Percentiles rank a stretch among this genome's conserved stretches.
phyloP scores from a whole-genome alignment of 2,113 vertebrate genomes.

The Periophthalmus modestus region DNA sequence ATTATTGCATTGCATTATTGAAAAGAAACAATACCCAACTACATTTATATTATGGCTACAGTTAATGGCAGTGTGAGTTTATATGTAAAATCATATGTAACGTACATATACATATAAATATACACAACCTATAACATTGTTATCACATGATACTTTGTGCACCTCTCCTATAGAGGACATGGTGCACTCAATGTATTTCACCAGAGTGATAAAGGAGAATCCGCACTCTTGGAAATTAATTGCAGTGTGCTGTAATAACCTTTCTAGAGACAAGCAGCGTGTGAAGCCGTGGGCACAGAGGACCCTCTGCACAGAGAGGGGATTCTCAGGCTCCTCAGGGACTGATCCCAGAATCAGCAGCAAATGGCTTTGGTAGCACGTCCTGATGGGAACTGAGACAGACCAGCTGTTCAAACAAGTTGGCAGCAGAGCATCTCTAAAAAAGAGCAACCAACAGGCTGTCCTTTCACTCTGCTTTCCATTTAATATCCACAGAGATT shows the following conservation, averaged over 20 bases:
- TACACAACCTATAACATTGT: no score
- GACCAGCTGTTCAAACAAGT: slow-evolving; percentile 56
- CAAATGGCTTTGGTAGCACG: slow-evolving; percentile 44
- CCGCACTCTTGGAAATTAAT: slow-evolving; percentile 60
- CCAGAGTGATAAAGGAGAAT: slow-evolving; percentile 55
- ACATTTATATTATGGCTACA: no score
- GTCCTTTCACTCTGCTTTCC: slow-evolving; percentile 10
- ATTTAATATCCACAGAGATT: slow-evolving; percentile 36
- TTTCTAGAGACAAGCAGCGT: slow-evolving; percentile 33
- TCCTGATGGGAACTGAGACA: slow-evolving; percentile 54
- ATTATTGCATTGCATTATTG: no score
- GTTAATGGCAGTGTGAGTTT: no score
- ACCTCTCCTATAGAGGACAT: background rate
- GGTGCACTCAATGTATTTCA: slow-evolving; percentile 11
- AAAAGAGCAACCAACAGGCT: slow-evolving; percentile 35
- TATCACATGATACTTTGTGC: no score
- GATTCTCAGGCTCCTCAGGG: slow-evolving; percentile 48
- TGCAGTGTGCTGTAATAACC: slow-evolving; percentile 46
- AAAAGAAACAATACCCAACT: no score
- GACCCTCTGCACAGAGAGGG: slow-evolving; percentile 42
- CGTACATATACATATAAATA: no score
- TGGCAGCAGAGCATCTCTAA: slow-evolving; percentile 39
- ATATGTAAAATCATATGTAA: no score
- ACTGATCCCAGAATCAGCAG: slow-evolving; percentile 49
- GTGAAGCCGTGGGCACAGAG: slow-evolving; percentile 11